Conservation (phyloP, 2,113 vertebrate species). For the Notechis scutatus region DNA sequence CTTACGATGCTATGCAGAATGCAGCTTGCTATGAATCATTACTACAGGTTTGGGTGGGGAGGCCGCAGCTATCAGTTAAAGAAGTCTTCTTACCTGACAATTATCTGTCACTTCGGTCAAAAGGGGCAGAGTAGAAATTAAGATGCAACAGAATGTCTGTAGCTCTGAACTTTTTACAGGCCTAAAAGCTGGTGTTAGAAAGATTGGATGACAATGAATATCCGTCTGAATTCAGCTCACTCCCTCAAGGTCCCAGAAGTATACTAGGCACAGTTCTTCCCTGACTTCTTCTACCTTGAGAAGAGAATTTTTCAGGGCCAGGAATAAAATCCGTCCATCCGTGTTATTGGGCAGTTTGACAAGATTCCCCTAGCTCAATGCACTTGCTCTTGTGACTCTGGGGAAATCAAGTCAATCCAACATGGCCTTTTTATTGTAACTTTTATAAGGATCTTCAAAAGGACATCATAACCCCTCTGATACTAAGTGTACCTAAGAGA, state of each 20-base stretch:
- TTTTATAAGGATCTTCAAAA: neutral
- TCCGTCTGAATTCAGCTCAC: neutral
- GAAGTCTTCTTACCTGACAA: neutral
- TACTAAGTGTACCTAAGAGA: neutral
- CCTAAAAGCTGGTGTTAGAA: neutral
- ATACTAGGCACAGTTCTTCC: neutral
- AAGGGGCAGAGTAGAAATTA: neutral
- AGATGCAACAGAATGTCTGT: neutral
- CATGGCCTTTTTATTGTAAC: neutral
- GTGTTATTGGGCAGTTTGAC: neutral
- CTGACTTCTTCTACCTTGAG: neutral
- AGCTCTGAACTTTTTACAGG: neutral
- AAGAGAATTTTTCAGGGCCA: neutral
- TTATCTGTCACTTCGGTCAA: neutral
- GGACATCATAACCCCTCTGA: neutral
- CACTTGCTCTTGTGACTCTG: neutral
- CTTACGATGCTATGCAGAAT: neutral
- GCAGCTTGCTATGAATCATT: neutral
- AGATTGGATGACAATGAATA: neutral
- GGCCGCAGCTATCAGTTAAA: neutral
- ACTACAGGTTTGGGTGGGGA: neutral
- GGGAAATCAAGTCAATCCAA: neutral
- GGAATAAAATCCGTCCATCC: neutral
- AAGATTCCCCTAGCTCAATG: neutral
- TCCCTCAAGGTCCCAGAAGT: neutral